Base-by-base conservation (phyloP, 2,888 invertebrate species). In the Drosophila sordidapex region DNA sequence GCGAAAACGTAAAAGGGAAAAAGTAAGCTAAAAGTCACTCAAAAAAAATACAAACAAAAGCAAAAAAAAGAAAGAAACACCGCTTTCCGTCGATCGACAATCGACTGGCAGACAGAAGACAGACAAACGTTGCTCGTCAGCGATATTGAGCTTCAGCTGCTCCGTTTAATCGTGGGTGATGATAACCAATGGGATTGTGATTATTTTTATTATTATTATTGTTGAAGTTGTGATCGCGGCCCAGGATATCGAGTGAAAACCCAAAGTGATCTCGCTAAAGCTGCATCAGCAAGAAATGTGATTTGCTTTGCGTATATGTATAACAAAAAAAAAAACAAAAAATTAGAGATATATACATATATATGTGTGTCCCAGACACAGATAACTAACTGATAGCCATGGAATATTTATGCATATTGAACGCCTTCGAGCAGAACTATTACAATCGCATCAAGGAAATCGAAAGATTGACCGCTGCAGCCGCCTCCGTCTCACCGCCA, bases 361-460 rank as follows among this genome's bases (percentile, higher is more conserved):
- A 35, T 38, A 10, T 21, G 43, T 38, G 29, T 61, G 43, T 21
- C 29, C 57, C 21, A 21, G 46, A 67, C 7, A 51, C n/a, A 38
- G 18, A 27, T 62, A 62, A 35, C 29, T 33, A 29, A 60, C 43
- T 25, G 38, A 29, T 31, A 53, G 61, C 62, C 67, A 92, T 93
- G 92, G 93, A 93, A 78, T 92, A 91, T 83, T 83, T 92, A 57
- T 87, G 90, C 81, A 90, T 92, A 66, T 82, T 91, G 60, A 92
- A 92, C 79, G 91, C 91, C 68, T 92, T 92, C 70, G 92, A 92
- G 86, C 91, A 92, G 71, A 90, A 82, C 56, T 92, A 88, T 73
- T 90, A 88, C 70, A 91, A 85, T 81, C 87, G 87, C 70, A 89
- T 91, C 36, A 91, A 89, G 78, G 90, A 91, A 78, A 88, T 92